Conservation (phyloP, 2,797 vertebrate species). For the Pseudopleuronectes americanus region DNA sequence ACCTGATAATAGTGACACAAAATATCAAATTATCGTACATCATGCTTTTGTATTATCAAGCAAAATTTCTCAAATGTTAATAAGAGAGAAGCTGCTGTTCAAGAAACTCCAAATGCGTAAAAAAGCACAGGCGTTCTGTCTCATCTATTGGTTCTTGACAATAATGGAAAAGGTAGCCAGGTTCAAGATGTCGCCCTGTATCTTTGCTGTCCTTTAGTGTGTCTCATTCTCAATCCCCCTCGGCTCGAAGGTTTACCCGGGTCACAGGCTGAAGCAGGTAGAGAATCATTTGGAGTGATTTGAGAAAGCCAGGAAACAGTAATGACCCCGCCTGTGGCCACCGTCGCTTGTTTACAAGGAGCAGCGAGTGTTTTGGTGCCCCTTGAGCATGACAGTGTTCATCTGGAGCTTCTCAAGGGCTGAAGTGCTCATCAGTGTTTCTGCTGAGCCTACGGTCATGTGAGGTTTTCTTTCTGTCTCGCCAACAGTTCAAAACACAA, state of each 20-base stretch:
- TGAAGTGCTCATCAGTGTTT: background rate
- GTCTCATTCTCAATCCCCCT: background rate
- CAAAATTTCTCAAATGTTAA: background rate
- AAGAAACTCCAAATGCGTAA: too few species aligned
- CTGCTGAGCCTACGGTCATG: background rate
- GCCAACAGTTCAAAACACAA: background rate
- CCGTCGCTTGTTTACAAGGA: slow-evolving; percentile 1
- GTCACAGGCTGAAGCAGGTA: slow-evolving; percentile 9
- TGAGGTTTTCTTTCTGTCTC: background rate
- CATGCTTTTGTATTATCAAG: background rate
- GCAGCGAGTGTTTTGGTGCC: background rate
- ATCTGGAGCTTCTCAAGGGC: background rate
- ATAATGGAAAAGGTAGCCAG: background rate
- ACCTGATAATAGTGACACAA: too few species aligned
- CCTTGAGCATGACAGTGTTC: slow-evolving; percentile 12
- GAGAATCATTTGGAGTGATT: slow-evolving; percentile 8
- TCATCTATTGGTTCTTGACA: too few species aligned
- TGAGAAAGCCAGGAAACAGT: slow-evolving; percentile 1
- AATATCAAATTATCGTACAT: too few species aligned
- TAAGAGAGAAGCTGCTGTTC: background rate
- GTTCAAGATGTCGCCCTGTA: background rate
- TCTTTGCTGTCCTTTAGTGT: background rate
- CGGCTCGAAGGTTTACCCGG: background rate
- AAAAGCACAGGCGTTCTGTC: too few species aligned
- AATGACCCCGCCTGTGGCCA: background rate